phyloP scores from a whole-genome alignment of 2,113 vertebrate genomes.

The Tyrannus savana region DNA sequence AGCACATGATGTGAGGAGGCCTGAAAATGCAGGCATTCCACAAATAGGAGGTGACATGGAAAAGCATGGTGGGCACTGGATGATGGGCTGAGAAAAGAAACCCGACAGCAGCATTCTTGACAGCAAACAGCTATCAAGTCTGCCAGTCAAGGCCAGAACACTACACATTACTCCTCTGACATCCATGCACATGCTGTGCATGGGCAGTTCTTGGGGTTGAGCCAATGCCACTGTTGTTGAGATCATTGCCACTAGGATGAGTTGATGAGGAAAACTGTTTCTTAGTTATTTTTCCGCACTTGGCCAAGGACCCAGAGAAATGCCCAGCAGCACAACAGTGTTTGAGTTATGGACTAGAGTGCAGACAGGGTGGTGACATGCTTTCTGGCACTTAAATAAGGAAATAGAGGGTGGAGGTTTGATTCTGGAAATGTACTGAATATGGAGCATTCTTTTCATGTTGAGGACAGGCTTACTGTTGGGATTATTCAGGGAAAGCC shows the following conservation, averaged over 20 bases:
- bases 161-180: background rate
- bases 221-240: rapidly evolving
- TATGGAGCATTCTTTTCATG: background rate
- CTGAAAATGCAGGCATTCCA: background rate
- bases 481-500: background rate
- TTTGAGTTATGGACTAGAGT: background rate
- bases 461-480: background rate
- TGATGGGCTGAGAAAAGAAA: background rate
- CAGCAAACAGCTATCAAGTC: background rate
- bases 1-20: background rate
- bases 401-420: background rate
- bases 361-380: background rate
- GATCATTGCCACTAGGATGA: background rate
- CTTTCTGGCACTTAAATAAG: background rate
- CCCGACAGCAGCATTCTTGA: background rate
- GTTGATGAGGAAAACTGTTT: background rate
- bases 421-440: background rate
- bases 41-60: background rate
- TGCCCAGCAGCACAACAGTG: background rate
- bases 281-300: background rate
- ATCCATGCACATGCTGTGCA: background rate
- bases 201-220: background rate
- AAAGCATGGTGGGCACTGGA: background rate
- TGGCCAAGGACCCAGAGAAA: background rate
- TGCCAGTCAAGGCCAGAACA: background rate